Evolutionary conservation across 2,113 vertebrate genomes (phyloP), one percentile per base, ranked within the genome.

Genomic region (Salvelinus namaycush): DNA sequence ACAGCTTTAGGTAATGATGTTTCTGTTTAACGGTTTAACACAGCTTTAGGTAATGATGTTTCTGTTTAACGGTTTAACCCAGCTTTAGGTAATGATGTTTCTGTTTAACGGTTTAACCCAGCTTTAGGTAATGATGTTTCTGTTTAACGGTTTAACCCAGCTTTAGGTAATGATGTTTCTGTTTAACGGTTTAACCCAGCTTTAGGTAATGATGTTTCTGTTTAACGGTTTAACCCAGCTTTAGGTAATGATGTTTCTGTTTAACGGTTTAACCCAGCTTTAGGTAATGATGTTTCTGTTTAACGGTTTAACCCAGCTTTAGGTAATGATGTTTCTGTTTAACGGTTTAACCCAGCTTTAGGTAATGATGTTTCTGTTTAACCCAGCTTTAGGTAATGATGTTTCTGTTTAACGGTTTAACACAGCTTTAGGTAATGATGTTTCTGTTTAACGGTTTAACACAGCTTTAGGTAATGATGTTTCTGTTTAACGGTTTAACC

Each of bases 231-330:
- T 67, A 29, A 67, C 16, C 0, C 39, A 44, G 39, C 0, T 70
- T 49, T 5, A 54, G 3, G 51, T 57, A 31, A 59, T 70, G 26
- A 39, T 65, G 49, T 70, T 72, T 72, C 24, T 74, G 44, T 31
- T 49, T 29, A 29, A 29, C 3, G 27, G 27, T 29, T 29, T 29
- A 29, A 29, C 29, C 0, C 29, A 29, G 4, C 29, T 29, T 29
- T 29, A 29, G 29, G 29, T 29, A 29, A 4, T 29, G 51, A 18
- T 57, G 13, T 20, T 27, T 12, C 27, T 14, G 4, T 67, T 5
- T 0, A 67, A 16, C 0, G 65, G 14, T 29, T 26, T 67, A 29
- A 67, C 16, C 0, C 9, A 44, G 39, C 6, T 31, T 31, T 31
- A 31, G 4, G 29, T 31, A 31, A 5, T 31, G 29, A 34, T 9